Evolutionary conservation across 2,113 vertebrate genomes (phyloP).

Genomic region (Heliornis fulica): DNA sequence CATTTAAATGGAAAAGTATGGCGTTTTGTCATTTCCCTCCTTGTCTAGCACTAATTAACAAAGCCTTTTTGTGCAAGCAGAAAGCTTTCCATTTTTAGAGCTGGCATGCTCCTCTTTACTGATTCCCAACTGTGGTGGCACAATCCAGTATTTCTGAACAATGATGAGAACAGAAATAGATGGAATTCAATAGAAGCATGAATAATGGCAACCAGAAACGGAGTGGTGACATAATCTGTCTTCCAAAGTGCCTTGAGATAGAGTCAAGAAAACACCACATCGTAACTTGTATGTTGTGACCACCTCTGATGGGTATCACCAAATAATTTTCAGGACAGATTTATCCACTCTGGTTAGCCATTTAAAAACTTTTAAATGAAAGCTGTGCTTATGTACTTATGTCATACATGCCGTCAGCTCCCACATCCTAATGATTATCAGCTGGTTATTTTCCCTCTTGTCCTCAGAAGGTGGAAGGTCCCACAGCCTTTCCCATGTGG

Average conservation of each 20-base stretch:
- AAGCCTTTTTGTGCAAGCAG: slow-evolving; percentile 45
- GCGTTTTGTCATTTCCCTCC: slow-evolving; percentile 53
- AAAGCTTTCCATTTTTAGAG: slow-evolving; percentile 64
- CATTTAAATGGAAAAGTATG: slow-evolving; percentile 45
- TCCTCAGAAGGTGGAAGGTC: not conserved
- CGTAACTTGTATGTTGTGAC: slow-evolving; percentile 35
- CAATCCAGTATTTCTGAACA: slow-evolving; percentile 61
- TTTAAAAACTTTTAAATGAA: slow-evolving; percentile 8
- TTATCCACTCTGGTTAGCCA: not conserved
- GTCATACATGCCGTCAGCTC: not conserved
- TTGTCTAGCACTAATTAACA: slow-evolving; percentile 43
- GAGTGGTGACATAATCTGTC: slow-evolving; percentile 55
- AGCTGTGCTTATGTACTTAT: slow-evolving; percentile 2
- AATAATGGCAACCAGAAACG: slow-evolving; percentile 40
- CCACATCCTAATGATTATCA: slow-evolving; percentile 45
- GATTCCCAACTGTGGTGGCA: slow-evolving; percentile 59
- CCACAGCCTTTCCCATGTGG: not conserved
- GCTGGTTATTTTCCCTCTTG: slow-evolving; percentile 12
- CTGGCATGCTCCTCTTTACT: slow-evolving; percentile 30
- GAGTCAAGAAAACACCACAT: slow-evolving; percentile 8
- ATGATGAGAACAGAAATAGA: slow-evolving; percentile 69
- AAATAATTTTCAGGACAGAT: slow-evolving; percentile 33
- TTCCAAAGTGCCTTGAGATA: slow-evolving; percentile 33
- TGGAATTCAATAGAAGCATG: slow-evolving; percentile 44
- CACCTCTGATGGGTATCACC: slow-evolving; percentile 33